These are phyloP conservation scores for Mustelus asterias DNA, from an alignment of 2,113 vertebrate species.

Conservation along the genomic window DNA sequence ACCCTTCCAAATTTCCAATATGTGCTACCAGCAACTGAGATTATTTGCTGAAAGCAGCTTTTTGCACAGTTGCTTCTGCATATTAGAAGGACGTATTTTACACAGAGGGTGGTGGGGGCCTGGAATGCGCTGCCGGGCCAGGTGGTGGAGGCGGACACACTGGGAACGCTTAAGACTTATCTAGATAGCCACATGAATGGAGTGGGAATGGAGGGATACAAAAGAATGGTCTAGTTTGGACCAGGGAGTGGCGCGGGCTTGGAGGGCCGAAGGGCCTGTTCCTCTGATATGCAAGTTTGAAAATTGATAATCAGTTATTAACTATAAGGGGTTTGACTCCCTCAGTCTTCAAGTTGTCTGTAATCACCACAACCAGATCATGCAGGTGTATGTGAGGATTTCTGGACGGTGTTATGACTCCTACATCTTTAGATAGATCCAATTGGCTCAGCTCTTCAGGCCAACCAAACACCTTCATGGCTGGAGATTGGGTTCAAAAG, in stretches of 20 bases:
- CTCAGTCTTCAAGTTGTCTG: not conserved
- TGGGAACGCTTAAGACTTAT: too few relatives aligned
- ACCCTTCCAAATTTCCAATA: not conserved
- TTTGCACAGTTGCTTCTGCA: not conserved
- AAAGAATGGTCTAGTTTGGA: too few relatives aligned
- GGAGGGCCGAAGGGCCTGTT: too few relatives aligned
- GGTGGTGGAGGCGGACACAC: too few relatives aligned
- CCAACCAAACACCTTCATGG: not conserved
- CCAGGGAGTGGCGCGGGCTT: too few relatives aligned
- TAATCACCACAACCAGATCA: not conserved
- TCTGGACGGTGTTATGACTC: too few relatives aligned
- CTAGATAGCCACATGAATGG: too few relatives aligned
- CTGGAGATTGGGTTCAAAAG: not conserved
- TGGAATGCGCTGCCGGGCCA: too few relatives aligned
- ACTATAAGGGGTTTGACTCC: not conserved
- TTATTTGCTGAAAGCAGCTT: not conserved
- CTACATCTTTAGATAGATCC: not conserved
- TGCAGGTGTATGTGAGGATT: not conserved
- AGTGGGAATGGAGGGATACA: too few relatives aligned
- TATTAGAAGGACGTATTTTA: too few relatives aligned
- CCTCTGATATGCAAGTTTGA: not conserved
- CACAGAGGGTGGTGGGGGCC: too few relatives aligned
- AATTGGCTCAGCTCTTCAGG: not conserved
- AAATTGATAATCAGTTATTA: not conserved
- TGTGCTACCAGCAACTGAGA: not conserved